These are phyloP conservation scores for Propithecus deckenii DNA, from an alignment of 2,797 vertebrate genomes.

Conservation along the genomic window DNA sequence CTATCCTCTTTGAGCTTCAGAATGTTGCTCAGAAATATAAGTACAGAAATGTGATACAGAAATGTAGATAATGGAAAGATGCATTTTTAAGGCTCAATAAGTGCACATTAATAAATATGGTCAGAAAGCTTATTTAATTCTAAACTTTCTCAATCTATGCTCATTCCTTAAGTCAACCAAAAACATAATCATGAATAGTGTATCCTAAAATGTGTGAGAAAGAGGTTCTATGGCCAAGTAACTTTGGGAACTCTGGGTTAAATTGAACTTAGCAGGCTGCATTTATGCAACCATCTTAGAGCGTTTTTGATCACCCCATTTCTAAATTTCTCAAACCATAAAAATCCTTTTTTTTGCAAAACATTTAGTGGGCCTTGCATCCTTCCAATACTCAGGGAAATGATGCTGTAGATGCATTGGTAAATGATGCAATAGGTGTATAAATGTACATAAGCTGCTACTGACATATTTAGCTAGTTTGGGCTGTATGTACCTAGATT, in stretches of 20 bases:
- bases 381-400: neutral
- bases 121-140: neutral
- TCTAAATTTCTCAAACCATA: neutral
- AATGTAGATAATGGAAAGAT: neutral
- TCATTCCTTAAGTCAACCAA: conserved; percentile 14
- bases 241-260: neutral
- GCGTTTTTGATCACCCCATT: neutral
- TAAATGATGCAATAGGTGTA: neutral
- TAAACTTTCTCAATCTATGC: neutral
- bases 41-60: neutral
- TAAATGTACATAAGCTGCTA: neutral
- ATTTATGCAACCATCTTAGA: neutral
- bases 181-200: neutral
- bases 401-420: neutral
- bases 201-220: neutral
- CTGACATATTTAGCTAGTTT: neutral
- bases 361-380: neutral
- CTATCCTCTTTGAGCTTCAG: neutral
- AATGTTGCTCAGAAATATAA: conserved; percentile 1
- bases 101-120: neutral
- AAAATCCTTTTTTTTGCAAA: neutral
- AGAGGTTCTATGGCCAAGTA: neutral
- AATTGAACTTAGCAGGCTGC: neutral
- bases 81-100: neutral
- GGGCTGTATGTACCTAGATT: neutral